Base-by-base conservation (phyloP, 2,113 vertebrate genomes). In the Sinocyclocheilus maitianheensis region DNA sequence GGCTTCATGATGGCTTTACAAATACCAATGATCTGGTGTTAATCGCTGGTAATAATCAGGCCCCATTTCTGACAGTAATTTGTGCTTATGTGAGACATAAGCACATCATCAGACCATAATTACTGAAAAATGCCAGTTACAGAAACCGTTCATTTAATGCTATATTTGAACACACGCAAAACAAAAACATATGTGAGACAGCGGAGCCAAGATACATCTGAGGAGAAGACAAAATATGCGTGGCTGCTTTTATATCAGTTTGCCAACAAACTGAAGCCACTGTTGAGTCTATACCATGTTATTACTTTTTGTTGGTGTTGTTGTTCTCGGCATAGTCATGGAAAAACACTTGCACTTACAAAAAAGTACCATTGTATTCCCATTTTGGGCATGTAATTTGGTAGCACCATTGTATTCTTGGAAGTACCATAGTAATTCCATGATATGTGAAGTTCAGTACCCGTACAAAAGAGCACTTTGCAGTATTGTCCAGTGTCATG, bases 61-160 rank as follows among this genome's bases (percentile, higher is more conserved):
- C 88, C 88, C 91, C 86, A 91, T 88, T 77, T 75, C 81, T 43
- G 40, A 43, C 40, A 43, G 40, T 43, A 43, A 43, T 43, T 9
- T 43, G 40, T 43, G 40, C 40, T 43, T 6, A 43, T 43, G 90
- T 60, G 62, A 79, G 86, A 30, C 30, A 30, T 30, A 30, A 30
- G 30, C 30, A 91, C 82, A 90, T 93, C 94, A 92, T 90, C 92
- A 91, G 90, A 91, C 92, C 91, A 91, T 93, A 94, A 95, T 43
- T 8, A 8, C 6, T 43, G 7, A 43, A 7, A 43, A 6, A 43
- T 43, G 40, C 91, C 92, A 93, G 94, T 95, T 94, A 93, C 88
- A 91, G 89, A 92, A 92, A 91, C 89, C 90, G 90, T 92, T 94
- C 92, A 90, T 92, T 94, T 93, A 94, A 94, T 94, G 94, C 93